phyloP scores from a whole-genome alignment of 2,888 invertebrate species.

The Drosophila anomalata region DNA sequence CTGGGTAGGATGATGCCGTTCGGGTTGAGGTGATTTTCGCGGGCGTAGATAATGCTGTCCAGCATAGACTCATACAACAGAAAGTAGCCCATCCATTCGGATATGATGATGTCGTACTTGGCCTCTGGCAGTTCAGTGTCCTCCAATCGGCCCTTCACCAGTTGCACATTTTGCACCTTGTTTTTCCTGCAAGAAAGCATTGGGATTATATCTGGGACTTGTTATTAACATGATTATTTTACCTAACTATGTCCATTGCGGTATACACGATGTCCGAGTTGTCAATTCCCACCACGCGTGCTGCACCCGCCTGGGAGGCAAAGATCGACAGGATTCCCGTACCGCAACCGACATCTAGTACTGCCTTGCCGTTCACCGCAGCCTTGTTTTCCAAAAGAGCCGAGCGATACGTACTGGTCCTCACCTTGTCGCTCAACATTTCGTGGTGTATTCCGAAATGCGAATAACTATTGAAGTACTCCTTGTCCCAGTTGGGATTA shows the following conservation, averaged over 20 bases:
- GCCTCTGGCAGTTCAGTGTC: conserved; percentile 89
- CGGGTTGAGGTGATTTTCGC: conserved; percentile 91
- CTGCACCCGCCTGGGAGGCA: conserved; percentile 96
- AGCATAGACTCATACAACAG: conserved; percentile 98
- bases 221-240: conserved; percentile 43
- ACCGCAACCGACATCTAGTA: conserved; percentile 98
- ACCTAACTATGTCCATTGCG: conserved; percentile 97
- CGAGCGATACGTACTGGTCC: conserved; percentile 94
- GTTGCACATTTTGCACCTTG: conserved; percentile 87
- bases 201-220: neutral
- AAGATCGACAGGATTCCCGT: conserved; percentile 99
- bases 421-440: conserved; percentile 94
- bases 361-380: conserved; percentile 88
- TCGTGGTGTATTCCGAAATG: conserved; percentile 97
- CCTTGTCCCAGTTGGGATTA: conserved; percentile 85
- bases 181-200: conserved; percentile 76
- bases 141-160: conserved; percentile 94
- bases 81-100: conserved; percentile 99
- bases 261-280: conserved; percentile 98
- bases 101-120: conserved; percentile 95
- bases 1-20: conserved; percentile 93
- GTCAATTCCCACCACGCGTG: conserved; percentile 95
- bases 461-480: conserved; percentile 93
- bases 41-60: conserved; percentile 95
- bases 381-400: conserved; percentile 91